phyloP scores from a whole-genome alignment of 1,140 invertebrate genomes.

The Augochlora pura region DNA sequence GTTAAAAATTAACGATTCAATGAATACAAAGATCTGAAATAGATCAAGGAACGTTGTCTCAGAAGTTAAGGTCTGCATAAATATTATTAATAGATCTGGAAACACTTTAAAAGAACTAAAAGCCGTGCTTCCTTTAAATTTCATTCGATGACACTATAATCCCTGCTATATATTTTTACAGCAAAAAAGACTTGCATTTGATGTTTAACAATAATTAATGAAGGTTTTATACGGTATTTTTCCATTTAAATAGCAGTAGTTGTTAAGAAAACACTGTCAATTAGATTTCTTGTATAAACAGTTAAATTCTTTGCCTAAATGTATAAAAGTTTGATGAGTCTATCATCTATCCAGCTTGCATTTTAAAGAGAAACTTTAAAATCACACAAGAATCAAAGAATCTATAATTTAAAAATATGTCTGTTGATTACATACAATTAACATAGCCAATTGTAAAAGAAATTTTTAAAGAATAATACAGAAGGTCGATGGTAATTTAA shows the following conservation, averaged over 20 bases:
- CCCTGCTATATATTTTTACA: slow-evolving; percentile 1
- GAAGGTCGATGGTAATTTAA: neutral
- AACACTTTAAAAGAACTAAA: neutral
- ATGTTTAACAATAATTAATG: slow-evolving; percentile 15
- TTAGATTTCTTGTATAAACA: slow-evolving; percentile 51
- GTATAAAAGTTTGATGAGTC: slow-evolving; percentile 2
- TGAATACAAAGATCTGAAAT: neutral
- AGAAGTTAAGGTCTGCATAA: neutral
- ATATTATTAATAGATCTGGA: neutral
- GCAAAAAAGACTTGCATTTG: slow-evolving; percentile 22
- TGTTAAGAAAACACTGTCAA: slow-evolving; percentile 61
- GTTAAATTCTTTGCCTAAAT: slow-evolving; percentile 22
- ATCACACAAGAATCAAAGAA: neutral
- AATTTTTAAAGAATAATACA: neutral
- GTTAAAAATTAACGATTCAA: neutral
- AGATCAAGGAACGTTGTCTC: neutral
- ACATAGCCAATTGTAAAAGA: neutral
- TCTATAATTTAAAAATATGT: slow-evolving; percentile 6
- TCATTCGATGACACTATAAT: neutral
- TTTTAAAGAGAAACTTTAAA: neutral
- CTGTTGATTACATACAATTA: neutral
- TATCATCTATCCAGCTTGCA: neutral
- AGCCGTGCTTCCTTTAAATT: neutral
- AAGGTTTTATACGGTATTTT: slow-evolving; percentile 60
- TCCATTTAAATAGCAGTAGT: slow-evolving; percentile 60